Conservation (phyloP, 1,140 invertebrate genomes). For the Calliphora vicina region DNA sequence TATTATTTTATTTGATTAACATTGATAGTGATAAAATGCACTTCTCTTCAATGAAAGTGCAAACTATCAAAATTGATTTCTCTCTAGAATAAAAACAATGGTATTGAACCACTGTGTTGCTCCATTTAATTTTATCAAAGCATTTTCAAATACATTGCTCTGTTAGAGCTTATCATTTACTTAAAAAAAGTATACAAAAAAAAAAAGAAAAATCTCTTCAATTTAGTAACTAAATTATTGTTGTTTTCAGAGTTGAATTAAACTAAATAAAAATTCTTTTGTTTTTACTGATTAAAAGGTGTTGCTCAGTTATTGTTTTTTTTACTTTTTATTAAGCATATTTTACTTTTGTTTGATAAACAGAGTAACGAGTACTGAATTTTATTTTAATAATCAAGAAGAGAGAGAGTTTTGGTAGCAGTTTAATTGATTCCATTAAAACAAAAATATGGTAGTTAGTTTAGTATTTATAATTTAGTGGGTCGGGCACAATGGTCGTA, state of each 20-base stretch:
- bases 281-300: too few species aligned
- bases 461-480: constrained; percentile 15
- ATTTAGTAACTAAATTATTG: too few species aligned
- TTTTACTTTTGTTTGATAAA: not conserved
- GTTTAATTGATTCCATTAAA: not conserved
- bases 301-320: not conserved
- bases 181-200: too few species aligned
- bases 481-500: constrained; percentile 52
- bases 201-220: too few species aligned
- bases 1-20: too few species aligned
- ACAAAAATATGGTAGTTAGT: not conserved
- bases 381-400: not conserved
- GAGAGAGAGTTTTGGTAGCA: not conserved
- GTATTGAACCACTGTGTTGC: not conserved
- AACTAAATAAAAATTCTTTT: too few species aligned
- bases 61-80: too few species aligned
- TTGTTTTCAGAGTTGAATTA: too few species aligned
- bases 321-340: not conserved
- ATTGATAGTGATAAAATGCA: too few species aligned
- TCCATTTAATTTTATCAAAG: not conserved
- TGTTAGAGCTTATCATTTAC: too few species aligned
- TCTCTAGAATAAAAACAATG: not conserved
- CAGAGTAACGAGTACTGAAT: not conserved
- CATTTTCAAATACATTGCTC: not conserved
- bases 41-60: too few species aligned